Evolutionary conservation across 2,113 vertebrate genomes (phyloP), one percentile per base, ranked within the genome.

Genomic region (Phalacrocorax brasilianus): DNA sequence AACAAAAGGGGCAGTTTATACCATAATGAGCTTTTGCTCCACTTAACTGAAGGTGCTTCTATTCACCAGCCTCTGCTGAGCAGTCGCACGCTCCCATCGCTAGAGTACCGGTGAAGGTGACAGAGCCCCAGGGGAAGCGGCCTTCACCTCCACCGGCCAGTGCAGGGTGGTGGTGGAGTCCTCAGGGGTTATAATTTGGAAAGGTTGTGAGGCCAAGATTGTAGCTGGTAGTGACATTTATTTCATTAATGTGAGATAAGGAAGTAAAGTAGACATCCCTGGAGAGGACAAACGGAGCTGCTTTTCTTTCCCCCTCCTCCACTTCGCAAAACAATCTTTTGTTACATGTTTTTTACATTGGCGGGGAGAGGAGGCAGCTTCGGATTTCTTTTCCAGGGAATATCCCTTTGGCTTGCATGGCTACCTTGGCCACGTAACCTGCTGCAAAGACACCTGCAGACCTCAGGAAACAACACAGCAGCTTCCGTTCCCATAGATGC

Each of bases 301-400:
- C n/a, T 84, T 91, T 86, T 77, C 50, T 71, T 89, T 84, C 28
- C 16, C 11, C 12, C 16, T 74, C 91, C 58, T 47, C 55, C 35
- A 13, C 30, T 55, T 40, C 0, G 1, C 68, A 42, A 75, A 81
- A 71, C 21, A 21, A 10, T 76, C 70, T 83, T 86, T 61, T 35
- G 22, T 72, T 65, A 61, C 81, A 40, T 61, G 38, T 32, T 84
- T 93, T 95, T 89, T 72, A 42, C 61, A 70, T 75, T 68, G 1
- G 9, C 0, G 3, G 17, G 17, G 40, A 88, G 58, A 30, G 44
- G 30, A 85, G 56, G 19, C 80, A 68, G 62, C 58, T 81, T 86
- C 66, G 63, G 65, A 59, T 95, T 78, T 93, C 61, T 84, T 91
- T 93, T 93, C 61, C 84, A 92, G 59, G 32, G 49, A 71, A 58